Percentiles rank a stretch among this genome's conserved stretches.
These are phyloP conservation scores for Caracal caracal DNA, from an alignment of 2,113 vertebrate genomes.

Conservation along the genomic window DNA sequence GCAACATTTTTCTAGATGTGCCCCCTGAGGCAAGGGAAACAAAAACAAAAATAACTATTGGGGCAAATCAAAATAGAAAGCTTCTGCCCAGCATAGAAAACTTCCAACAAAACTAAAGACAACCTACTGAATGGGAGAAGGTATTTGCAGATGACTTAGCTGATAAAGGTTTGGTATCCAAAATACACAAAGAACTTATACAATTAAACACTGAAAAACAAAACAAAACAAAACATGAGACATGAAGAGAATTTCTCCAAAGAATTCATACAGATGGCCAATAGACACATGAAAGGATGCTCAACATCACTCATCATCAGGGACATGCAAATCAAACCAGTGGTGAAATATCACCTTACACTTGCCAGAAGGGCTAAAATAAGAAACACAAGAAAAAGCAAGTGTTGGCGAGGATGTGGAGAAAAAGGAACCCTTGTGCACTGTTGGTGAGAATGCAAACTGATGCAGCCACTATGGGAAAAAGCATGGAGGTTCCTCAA, in stretches of 20 bases:
- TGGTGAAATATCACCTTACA: background rate
- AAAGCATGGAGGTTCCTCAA: background rate
- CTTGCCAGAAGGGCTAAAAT: background rate
- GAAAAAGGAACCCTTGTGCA: background rate
- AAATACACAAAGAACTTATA: background rate
- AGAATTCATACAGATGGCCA: background rate
- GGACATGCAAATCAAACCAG: background rate
- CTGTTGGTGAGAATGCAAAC: background rate
- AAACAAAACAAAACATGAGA: background rate
- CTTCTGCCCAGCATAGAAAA: background rate
- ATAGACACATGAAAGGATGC: background rate
- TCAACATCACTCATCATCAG: background rate
- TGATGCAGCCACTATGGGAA: background rate
- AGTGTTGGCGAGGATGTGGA: background rate
- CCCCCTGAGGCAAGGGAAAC: background rate
- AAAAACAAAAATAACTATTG: background rate
- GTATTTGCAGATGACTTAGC: background rate
- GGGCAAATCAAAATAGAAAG: background rate
- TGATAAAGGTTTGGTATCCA: background rate
- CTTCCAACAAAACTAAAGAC: background rate
- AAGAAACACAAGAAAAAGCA: background rate
- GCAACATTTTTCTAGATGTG: background rate
- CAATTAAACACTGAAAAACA: background rate
- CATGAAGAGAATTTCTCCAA: background rate
- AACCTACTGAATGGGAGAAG: background rate